Percentiles rank a stretch among this genome's conserved stretches.
These are phyloP conservation scores for Anadara kagoshimensis DNA, from an alignment of 1,140 invertebrate genomes.

Conservation along the genomic window DNA sequence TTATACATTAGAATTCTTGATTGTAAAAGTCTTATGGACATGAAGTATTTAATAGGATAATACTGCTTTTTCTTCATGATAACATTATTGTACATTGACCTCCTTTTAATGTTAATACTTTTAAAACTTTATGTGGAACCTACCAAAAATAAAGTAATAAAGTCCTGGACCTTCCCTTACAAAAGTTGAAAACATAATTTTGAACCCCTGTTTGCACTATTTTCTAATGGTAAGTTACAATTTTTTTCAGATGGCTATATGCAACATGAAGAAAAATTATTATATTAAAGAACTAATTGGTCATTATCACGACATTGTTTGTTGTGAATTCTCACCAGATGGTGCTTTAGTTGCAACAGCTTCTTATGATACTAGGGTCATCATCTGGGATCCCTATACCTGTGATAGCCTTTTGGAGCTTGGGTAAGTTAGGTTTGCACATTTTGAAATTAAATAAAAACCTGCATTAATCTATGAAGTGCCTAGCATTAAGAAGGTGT, in stretches of 20 bases:
- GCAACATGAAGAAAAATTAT: conserved; percentile 72
- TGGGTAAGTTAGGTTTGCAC: conserved; percentile 58
- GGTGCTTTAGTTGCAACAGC: conserved; percentile 77
- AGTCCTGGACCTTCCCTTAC: too few relatives aligned
- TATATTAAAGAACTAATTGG: conserved; percentile 71
- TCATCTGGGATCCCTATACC: conserved; percentile 76
- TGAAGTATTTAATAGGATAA: too few relatives aligned
- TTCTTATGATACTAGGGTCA: conserved; percentile 77
- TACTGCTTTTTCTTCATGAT: too few relatives aligned
- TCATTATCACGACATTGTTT: conserved; percentile 76
- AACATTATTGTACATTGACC: too few relatives aligned
- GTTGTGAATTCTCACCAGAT: conserved; percentile 78
- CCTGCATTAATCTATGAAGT: not conserved
- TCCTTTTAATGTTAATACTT: too few relatives aligned
- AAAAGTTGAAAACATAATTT: too few relatives aligned
- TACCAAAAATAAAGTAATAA: too few relatives aligned
- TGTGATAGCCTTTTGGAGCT: conserved; percentile 68
- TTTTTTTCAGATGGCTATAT: conserved; percentile 73
- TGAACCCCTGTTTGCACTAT: too few relatives aligned
- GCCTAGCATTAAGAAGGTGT: not conserved
- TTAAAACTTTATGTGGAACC: too few relatives aligned
- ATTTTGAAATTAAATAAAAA: not conserved
- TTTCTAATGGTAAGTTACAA: too few relatives aligned
- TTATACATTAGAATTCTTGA: too few relatives aligned
- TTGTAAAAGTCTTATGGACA: too few relatives aligned